A percentile compares a stretch with the other conserved stretches of the same genome.
Conservation (phyloP, 2,113 vertebrate species). For the Haemorhous mexicanus region DNA sequence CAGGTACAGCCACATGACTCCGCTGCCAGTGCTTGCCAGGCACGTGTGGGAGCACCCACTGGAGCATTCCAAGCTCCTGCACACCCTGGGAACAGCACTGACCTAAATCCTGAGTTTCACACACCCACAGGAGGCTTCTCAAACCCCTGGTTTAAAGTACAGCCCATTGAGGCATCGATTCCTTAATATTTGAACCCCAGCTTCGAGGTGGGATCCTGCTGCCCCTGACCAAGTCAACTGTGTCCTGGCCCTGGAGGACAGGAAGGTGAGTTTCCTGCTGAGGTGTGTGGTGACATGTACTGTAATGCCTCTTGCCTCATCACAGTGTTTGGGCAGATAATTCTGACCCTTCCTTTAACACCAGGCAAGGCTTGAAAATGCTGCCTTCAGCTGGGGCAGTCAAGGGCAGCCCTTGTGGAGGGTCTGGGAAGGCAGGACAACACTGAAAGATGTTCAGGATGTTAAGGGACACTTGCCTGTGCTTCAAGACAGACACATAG, state of each 20-base stretch:
- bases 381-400: neutral
- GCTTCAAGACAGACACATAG: neutral
- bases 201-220: fast-evolving
- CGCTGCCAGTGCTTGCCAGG: neutral
- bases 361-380: neutral
- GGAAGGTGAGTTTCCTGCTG: neutral
- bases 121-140: neutral
- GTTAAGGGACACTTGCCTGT: neutral
- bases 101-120: neutral
- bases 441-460: neutral
- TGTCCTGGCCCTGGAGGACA: neutral
- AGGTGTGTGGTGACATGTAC: neutral
- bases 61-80: neutral
- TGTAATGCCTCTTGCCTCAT: neutral
- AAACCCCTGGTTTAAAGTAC: neutral
- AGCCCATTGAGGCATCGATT: neutral
- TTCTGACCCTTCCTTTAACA: neutral
- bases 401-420: neutral
- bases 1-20: fast-evolving
- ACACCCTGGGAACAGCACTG: neutral
- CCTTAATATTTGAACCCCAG: neutral
- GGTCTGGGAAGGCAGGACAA: neutral
- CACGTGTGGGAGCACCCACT: neutral
- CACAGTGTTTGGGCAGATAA: neutral
- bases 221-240: neutral